phyloP scores from a whole-genome alignment of 2,113 vertebrate species.

The Erythrocercus mccallii region DNA sequence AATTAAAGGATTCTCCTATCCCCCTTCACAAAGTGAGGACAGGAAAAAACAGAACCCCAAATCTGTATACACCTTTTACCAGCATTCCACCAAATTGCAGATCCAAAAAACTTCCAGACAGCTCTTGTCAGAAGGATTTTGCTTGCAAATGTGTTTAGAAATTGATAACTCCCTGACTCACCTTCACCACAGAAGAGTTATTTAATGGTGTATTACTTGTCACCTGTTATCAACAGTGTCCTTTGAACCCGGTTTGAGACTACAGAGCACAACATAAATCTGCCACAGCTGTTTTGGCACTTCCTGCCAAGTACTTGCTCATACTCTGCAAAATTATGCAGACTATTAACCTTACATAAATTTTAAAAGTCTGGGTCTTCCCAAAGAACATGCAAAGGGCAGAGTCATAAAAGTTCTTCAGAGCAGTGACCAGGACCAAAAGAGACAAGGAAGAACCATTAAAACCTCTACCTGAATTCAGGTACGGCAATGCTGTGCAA shows the following conservation, averaged over 20 bases:
- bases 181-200: neutral
- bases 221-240: conserved; percentile 2
- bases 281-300: conserved; percentile 17
- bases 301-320: conserved; percentile 10
- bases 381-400: neutral
- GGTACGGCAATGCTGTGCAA: neutral
- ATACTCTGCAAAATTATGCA: conserved; percentile 16
- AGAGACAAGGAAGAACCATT: neutral
- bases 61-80: neutral
- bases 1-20: neutral
- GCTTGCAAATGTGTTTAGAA: conserved; percentile 12
- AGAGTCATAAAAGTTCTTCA: neutral
- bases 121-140: neutral
- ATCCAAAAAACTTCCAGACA: neutral
- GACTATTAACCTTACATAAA: conserved; percentile 33
- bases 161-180: conserved; percentile 15
- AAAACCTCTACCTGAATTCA: neutral
- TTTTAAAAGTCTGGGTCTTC: conserved; percentile 8
- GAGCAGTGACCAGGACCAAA: neutral
- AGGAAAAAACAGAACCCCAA: neutral
- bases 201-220: neutral
- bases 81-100: neutral
- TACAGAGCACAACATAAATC: conserved; percentile 21
- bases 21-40: neutral
- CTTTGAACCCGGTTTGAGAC: neutral